Evolutionary conservation across 1,140 invertebrate genomes (phyloP).

Genomic region (Plectrocnemia conspersa): DNA sequence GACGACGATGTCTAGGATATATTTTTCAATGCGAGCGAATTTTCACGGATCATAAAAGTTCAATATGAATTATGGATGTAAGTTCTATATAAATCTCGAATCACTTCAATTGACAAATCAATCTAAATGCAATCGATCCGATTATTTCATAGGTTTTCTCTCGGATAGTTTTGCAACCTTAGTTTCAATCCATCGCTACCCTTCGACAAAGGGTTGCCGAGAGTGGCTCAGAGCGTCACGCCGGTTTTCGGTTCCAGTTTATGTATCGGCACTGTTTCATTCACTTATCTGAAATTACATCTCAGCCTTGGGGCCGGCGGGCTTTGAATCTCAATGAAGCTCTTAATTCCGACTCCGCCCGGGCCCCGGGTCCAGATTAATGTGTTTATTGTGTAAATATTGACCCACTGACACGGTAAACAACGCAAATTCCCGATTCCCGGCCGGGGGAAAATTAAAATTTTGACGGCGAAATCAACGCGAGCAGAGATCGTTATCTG

Average conservation of each 20-base stretch:
- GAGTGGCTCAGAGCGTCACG: neutral
- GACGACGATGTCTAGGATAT: no score
- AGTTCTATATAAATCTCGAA: no score
- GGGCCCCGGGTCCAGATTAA: neutral
- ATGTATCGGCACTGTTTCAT: constrained; percentile 27
- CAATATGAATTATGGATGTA: no score
- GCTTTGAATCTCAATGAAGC: constrained; percentile 22
- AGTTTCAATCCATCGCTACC: neutral
- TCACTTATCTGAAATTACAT: constrained; percentile 26
- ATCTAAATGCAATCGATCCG: no score
- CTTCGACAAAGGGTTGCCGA: neutral
- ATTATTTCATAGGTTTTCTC: no score
- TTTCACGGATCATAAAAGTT: no score
- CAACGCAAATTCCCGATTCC: neutral
- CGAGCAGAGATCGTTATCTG: no score
- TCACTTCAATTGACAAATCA: no score
- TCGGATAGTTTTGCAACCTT: no score
- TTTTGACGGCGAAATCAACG: no score
- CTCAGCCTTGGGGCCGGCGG: constrained; percentile 6
- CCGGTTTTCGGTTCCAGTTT: constrained; percentile 3
- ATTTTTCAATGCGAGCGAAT: no score
- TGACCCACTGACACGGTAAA: constrained; percentile 6
- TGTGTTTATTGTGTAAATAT: constrained; percentile 8
- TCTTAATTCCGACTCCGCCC: constrained; percentile 18
- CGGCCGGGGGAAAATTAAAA: no score